Percentiles rank a stretch among this genome's conserved stretches.
Conservation (phyloP, 2,113 vertebrate genomes). For the Syrmaticus mikado region DNA sequence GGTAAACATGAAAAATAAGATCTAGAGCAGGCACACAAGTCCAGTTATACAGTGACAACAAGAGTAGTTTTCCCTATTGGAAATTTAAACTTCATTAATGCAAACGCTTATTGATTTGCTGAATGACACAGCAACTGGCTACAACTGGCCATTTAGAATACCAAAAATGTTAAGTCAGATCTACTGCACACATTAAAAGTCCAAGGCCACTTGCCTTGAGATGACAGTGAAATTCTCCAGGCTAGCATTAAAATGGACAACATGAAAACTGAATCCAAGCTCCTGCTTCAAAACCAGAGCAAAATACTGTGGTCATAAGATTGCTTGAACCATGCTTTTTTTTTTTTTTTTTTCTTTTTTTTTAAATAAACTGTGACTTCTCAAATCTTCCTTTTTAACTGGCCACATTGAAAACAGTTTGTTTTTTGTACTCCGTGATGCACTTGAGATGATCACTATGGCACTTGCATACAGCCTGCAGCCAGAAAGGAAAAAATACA, state of each 20-base stretch:
- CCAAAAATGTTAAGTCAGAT: background rate
- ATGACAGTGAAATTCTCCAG: background rate
- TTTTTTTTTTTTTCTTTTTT: too few species aligned
- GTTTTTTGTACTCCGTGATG: background rate
- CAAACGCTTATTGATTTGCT: background rate
- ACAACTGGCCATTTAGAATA: background rate
- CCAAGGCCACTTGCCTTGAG: background rate
- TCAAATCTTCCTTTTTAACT: conserved; percentile 38
- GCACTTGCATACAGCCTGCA: background rate
- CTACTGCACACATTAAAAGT: background rate
- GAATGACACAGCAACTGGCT: background rate
- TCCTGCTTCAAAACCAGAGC: background rate
- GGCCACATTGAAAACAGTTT: background rate
- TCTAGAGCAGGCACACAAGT: background rate
- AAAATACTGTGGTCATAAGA: background rate
- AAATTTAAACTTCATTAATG: background rate
- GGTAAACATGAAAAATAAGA: background rate
- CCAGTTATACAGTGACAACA: background rate
- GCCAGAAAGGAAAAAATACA: background rate
- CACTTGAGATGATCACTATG: background rate
- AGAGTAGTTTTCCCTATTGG: background rate
- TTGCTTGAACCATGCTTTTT: background rate
- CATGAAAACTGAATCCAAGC: background rate
- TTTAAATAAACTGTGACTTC: background rate
- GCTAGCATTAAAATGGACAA: background rate